Evolutionary conservation across 2,797 vertebrate genomes (phyloP), one percentile per base, ranked within the genome.

Genomic region (Nyctibius grandis): DNA sequence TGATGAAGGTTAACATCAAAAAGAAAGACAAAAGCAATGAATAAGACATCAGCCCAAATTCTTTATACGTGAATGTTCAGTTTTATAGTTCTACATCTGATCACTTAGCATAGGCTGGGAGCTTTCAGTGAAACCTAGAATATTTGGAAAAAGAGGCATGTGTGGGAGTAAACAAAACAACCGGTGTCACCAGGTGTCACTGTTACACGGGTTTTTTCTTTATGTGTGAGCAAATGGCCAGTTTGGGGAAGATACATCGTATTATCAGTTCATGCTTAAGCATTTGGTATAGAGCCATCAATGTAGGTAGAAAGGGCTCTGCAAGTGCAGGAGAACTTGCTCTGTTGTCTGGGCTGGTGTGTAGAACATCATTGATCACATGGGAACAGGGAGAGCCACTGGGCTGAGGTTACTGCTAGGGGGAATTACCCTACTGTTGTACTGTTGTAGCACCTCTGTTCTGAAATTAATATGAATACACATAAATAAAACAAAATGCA

Each of bases 151-250:
- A 79, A 48, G 28, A 20, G 22, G 23, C 0, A 0, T 28, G 22
- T 9, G 11, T 8, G 31, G 25, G 42, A 40, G 11, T 88, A 75
- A 95, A 74, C 56, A 79, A 81, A 96, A 60, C 82, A 87, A 50
- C 57, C 87, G 81, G 68, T 89, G 93, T 96, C 96, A 95, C 96
- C 95, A 96, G 92, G 85, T 96, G 95, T 96, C 95, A 96, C 95
- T 96, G 69, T 95, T 94, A 95, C 87, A 77, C 2, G 74, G 13
- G 12, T 12, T 5, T 60, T 92, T 95, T 61, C 61, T 48, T 50
- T 89, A 18, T 8, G 28, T 73, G 87, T 61, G 93, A 96, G 85
- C 91, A 89, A 94, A 89, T 54, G 44, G 34, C 65, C 76, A 59
- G 69, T 75, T 91, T 91, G 87, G n/a, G 69, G 72, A 86, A 76